Evolutionary conservation across 2,797 vertebrate species (phyloP).

Genomic region (Myotis myotis): DNA sequence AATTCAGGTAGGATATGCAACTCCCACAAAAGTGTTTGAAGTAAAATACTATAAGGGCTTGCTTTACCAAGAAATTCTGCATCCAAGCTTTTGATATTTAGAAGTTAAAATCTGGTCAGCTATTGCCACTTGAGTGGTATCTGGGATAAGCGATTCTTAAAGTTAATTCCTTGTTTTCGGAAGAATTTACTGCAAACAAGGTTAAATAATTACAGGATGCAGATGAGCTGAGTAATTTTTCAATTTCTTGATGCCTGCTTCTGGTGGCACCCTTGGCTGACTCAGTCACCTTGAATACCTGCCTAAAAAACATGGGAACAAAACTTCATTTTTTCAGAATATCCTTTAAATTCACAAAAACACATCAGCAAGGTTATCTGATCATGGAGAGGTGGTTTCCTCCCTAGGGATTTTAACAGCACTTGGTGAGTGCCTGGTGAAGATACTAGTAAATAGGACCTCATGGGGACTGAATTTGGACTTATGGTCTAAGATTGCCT

Average conservation of each 20-base stretch:
- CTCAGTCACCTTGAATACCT: conserved; percentile 39
- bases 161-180: neutral
- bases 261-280: neutral
- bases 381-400: neutral
- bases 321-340: neutral
- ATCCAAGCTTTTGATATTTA: neutral
- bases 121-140: neutral
- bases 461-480: neutral
- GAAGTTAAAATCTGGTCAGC: neutral
- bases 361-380: neutral
- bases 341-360: conserved; percentile 11
- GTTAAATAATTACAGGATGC: conserved; percentile 44
- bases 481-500: neutral
- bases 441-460: neutral
- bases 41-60: neutral
- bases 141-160: neutral
- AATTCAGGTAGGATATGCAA: neutral
- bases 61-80: neutral
- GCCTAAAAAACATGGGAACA: neutral
- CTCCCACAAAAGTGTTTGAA: neutral
- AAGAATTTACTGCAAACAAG: neutral
- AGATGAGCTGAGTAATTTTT: neutral
- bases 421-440: neutral
- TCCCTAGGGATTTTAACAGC: neutral
- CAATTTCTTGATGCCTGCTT: conserved; percentile 18